These are phyloP conservation scores for Seriola quinqueradiata DNA, from an alignment of 2,113 vertebrate species.

Conservation along the genomic window DNA sequence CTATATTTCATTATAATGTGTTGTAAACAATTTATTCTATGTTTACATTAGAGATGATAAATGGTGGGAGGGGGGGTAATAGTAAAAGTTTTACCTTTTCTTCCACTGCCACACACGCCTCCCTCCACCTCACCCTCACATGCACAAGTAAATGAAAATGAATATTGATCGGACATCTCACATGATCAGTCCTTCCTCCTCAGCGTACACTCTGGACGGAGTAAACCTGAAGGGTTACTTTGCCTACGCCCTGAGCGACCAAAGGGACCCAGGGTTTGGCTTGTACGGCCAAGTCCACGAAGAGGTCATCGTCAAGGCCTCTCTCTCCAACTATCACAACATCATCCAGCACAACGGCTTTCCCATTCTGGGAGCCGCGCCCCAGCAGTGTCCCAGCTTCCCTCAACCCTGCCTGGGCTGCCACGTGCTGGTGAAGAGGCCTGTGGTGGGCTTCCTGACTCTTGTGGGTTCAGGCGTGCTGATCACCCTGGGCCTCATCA, in stretches of 20 bases:
- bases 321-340: constrained; percentile 89
- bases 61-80: no score
- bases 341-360: constrained; percentile 93
- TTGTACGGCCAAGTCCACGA: constrained; percentile 89
- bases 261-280: constrained; percentile 90
- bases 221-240: constrained; percentile 97
- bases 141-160: neutral
- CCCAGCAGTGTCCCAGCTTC: constrained; percentile 82
- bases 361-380: constrained; percentile 73
- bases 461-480: constrained; percentile 88
- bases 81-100: no score
- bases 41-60: no score
- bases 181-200: neutral
- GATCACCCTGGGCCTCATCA: constrained; percentile 88
- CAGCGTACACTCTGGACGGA: constrained; percentile 90
- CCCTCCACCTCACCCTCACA: no score
- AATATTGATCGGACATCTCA: neutral
- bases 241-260: constrained; percentile 93
- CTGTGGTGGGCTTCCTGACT: constrained; percentile 90
- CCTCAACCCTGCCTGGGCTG: constrained; percentile 80
- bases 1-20: no score
- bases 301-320: constrained; percentile 90
- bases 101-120: no score
- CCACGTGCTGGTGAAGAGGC: constrained; percentile 83
- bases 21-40: no score